phyloP scores from a whole-genome alignment of 2,888 invertebrate species.

The Eristalis intricaria region DNA sequence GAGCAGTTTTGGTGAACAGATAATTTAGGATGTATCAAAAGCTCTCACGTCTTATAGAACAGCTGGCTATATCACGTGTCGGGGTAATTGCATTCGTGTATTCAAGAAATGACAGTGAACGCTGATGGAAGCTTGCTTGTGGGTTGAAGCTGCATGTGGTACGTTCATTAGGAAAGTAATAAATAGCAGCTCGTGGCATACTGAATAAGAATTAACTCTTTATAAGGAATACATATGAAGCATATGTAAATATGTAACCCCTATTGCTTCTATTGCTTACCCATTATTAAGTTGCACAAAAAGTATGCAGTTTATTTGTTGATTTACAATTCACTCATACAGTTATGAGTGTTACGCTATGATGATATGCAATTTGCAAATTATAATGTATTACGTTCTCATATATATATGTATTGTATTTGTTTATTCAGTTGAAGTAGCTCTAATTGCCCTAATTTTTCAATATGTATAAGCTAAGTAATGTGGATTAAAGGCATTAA shows the following conservation, averaged over 20 bases:
- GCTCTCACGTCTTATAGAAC: constrained; percentile 43
- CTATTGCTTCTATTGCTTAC: not conserved
- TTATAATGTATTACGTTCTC: not conserved
- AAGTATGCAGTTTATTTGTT: not conserved
- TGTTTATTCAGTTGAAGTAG: too few species aligned
- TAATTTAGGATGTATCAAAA: constrained; percentile 46
- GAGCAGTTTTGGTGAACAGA: constrained; percentile 6
- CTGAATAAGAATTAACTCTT: constrained; percentile 44
- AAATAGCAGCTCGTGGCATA: constrained; percentile 59
- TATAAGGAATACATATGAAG: constrained; percentile 18
- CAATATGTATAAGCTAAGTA: too few species aligned
- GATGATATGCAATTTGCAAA: not conserved
- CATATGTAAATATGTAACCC: constrained; percentile 3
- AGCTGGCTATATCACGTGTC: constrained; percentile 60
- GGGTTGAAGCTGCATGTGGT: constrained; percentile 62
- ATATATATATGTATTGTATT: not conserved
- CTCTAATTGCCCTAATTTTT: too few species aligned
- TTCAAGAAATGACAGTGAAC: constrained; percentile 46
- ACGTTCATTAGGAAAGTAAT: constrained; percentile 55
- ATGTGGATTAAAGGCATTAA: too few species aligned
- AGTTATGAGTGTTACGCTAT: not conserved
- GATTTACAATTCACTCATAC: not conserved
- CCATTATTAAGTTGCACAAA: not conserved
- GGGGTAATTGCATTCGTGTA: constrained; percentile 59
- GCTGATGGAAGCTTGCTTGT: constrained; percentile 33